These are phyloP conservation scores for Pyrochroa serraticornis DNA, from an alignment of 2,888 invertebrate genomes.

Conservation along the genomic window DNA sequence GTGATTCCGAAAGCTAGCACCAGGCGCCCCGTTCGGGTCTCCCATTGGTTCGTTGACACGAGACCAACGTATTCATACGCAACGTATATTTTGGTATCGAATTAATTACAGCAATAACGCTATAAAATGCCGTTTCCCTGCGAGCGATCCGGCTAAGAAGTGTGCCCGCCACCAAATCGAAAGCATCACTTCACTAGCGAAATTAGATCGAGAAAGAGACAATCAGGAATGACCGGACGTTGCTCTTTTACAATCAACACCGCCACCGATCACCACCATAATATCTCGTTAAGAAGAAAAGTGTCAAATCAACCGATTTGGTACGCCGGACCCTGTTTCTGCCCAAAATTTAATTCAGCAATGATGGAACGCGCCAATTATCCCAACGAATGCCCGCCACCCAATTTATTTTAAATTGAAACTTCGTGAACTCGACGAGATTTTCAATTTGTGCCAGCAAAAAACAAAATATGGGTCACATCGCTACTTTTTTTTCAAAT, in stretches of 20 bases:
- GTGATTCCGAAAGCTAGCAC: slow-evolving; percentile 52
- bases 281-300: too few relatives aligned
- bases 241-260: slow-evolving; percentile 8
- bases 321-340: too few relatives aligned
- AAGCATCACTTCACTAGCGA: slow-evolving; percentile 6
- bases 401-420: too few relatives aligned
- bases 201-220: slow-evolving; percentile 6
- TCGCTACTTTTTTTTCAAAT: too few relatives aligned
- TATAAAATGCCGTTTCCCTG: slow-evolving; percentile 19
- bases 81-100: slow-evolving; percentile 31
- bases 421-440: too few relatives aligned
- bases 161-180: background rate
- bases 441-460: too few relatives aligned
- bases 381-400: too few relatives aligned
- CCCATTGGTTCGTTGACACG: slow-evolving; percentile 53
- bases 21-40: slow-evolving; percentile 48
- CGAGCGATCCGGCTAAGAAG: background rate
- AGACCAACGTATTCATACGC: slow-evolving; percentile 42
- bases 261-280: too few relatives aligned
- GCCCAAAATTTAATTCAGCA: too few relatives aligned
- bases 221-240: slow-evolving; percentile 14
- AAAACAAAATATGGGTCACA: too few relatives aligned
- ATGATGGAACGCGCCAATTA: too few relatives aligned
- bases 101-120: slow-evolving; percentile 31
- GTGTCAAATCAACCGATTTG: too few relatives aligned